These are phyloP conservation scores for Crocallis elinguaria DNA, from an alignment of 2,888 invertebrate species.

Conservation along the genomic window DNA sequence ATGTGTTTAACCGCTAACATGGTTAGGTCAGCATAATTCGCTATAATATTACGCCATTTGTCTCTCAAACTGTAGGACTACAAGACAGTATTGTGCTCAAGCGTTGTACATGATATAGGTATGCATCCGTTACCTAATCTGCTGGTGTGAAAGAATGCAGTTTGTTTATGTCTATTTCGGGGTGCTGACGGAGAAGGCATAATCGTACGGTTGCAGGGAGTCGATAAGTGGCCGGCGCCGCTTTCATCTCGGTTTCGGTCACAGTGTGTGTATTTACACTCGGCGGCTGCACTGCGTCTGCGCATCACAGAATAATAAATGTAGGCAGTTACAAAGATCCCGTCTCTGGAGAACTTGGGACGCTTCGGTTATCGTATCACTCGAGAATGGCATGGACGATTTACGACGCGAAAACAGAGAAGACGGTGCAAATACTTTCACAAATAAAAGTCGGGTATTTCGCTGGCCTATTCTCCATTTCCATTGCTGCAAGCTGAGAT, in stretches of 20 bases:
- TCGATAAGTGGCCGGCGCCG: conserved; percentile 78
- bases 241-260: conserved; percentile 71
- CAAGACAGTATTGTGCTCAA: neutral
- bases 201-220: conserved; percentile 70
- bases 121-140: conserved; percentile 15
- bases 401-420: too few relatives aligned
- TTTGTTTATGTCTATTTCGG: conserved; percentile 72
- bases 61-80: neutral
- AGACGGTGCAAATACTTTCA: too few relatives aligned
- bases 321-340: conserved; percentile 9
- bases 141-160: conserved; percentile 43
- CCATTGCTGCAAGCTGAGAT: too few relatives aligned
- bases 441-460: too few relatives aligned
- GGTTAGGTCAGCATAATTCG: conserved; percentile 25
- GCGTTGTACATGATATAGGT: neutral
- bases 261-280: conserved; percentile 69
- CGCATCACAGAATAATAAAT: conserved; percentile 35
- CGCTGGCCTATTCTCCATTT: too few relatives aligned
- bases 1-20: conserved; percentile 36
- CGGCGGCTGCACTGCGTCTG: conserved; percentile 55
- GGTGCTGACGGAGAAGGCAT: conserved; percentile 75
- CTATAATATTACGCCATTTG: conserved; percentile 7
- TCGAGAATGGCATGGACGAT: too few relatives aligned
- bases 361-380: too few relatives aligned
- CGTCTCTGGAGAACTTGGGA: too few relatives aligned